Evolutionary conservation across 2,113 vertebrate species (phyloP), one percentile per base, ranked within the genome.

Genomic region (Hymenochirus boettgeri): DNA sequence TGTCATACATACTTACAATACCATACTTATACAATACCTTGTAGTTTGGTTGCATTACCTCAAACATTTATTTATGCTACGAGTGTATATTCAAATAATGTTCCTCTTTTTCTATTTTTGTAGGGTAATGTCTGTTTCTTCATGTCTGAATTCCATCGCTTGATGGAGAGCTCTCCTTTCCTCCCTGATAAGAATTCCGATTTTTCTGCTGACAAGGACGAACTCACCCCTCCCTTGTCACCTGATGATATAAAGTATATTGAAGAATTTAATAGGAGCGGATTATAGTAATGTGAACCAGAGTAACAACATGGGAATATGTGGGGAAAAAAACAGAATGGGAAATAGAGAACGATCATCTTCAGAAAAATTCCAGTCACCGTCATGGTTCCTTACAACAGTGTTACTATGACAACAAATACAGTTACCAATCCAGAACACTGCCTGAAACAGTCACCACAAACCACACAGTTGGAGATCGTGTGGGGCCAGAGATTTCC

Each of bases 221-320:
- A 98, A 2, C 50, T 90, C 71, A 96, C 95, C 1, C 96, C 96
- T 1, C 96, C 96, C 9, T 79, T 99, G 42, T 99, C 96, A 11
- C 96, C 96, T 0, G 96, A 98, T 35, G 96, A 99, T 78, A 87
- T 99, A 72, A 97, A 97, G 76, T 99, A 98, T 80, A 98, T 99
- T 0, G 95, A 98, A 76, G 96, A 99, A 80, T 99, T 97, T 79
- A 92, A 88, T 66, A 95, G 93, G 77, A 90, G 83, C 71, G 95
- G 94, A 92, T 65, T 92, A 90, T 69, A 76, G 79, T 64, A 80
- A 18, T 39, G 33, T 74, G 24, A 69, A 79, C 33, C n/a, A n/a
- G 31, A 74, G 74, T 3, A 81, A 85, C 24, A 81, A 77, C 3
- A 63, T 71, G 12, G 91, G 92, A 45, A 58, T 73, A 18, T 92